A percentile compares a stretch with the other conserved stretches of the same genome.
phyloP scores from a whole-genome alignment of 2,888 invertebrate genomes.

The Bombyx huttoni region DNA sequence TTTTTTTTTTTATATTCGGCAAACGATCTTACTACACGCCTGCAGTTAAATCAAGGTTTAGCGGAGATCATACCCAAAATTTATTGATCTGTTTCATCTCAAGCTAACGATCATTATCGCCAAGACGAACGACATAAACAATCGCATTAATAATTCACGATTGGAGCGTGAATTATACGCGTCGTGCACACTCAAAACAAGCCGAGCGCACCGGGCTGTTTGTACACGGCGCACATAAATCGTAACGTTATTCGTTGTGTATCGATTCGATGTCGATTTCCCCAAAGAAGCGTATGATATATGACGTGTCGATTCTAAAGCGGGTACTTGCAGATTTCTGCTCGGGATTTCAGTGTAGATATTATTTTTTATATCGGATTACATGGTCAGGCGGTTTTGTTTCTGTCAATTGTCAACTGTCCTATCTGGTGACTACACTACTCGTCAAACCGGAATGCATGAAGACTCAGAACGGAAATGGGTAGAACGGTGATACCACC shows the following conservation, averaged over 20 bases:
- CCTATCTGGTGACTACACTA: too few species aligned
- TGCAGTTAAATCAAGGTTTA: too few species aligned
- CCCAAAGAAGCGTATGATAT: neutral
- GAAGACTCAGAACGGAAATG: too few species aligned
- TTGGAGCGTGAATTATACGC: neutral
- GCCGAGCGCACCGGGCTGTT: neutral
- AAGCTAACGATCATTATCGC: neutral
- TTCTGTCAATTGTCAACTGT: too few species aligned
- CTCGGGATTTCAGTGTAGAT: neutral
- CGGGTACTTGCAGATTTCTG: too few species aligned
- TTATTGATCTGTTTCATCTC: neutral
- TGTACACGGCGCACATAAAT: neutral
- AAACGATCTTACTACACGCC: too few species aligned
- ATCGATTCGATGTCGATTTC: neutral
- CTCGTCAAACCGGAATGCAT: too few species aligned
- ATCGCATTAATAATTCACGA: neutral
- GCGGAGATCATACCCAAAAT: too few species aligned
- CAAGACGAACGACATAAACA: neutral
- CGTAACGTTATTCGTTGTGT: neutral
- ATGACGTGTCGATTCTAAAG: neutral
- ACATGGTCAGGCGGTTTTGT: too few species aligned
- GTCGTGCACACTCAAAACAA: neutral
- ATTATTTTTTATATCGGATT: neutral
- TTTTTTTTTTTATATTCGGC: too few species aligned
- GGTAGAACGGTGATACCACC: too few species aligned